A percentile compares a stretch with the other conserved stretches of the same genome.
Evolutionary conservation across 2,888 invertebrate genomes (phyloP).

Genomic region (Rhagophthalmus giganteus): DNA sequence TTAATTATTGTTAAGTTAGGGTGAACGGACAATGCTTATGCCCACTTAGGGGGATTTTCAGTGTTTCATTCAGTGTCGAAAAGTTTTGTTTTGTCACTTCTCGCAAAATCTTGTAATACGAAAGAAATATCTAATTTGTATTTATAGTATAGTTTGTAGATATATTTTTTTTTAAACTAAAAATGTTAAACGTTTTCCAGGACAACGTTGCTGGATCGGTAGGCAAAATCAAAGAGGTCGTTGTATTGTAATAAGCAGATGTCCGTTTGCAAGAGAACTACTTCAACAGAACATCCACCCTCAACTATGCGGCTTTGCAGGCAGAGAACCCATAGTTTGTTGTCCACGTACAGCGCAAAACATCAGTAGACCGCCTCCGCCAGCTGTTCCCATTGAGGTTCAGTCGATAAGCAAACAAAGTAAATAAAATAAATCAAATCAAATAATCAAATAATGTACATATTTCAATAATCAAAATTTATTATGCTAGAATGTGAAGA

Average conservation of each 20-base stretch:
- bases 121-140: too few relatives aligned
- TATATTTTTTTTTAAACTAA: too few relatives aligned
- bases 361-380: background rate
- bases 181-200: too few relatives aligned
- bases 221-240: constrained; percentile 35
- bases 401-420: background rate
- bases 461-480: too few relatives aligned
- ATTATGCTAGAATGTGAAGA: background rate
- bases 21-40: too few relatives aligned
- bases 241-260: constrained; percentile 7
- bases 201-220: background rate
- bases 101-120: too few relatives aligned
- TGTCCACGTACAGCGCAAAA: constrained; percentile 7
- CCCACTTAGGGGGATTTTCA: too few relatives aligned
- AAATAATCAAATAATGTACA: constrained; percentile 1
- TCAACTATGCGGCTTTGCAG: constrained; percentile 16
- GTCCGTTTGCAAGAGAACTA: constrained; percentile 4
- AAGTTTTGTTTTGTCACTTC: too few relatives aligned
- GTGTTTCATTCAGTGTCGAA: too few relatives aligned
- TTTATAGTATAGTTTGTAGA: too few relatives aligned
- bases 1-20: too few relatives aligned
- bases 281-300: constrained; percentile 5
- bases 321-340: constrained; percentile 17
- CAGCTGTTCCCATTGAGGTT: background rate
- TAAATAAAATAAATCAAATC: constrained; percentile 2